phyloP scores from a whole-genome alignment of 2,797 vertebrate genomes.

The Taenioides sp. region DNA sequence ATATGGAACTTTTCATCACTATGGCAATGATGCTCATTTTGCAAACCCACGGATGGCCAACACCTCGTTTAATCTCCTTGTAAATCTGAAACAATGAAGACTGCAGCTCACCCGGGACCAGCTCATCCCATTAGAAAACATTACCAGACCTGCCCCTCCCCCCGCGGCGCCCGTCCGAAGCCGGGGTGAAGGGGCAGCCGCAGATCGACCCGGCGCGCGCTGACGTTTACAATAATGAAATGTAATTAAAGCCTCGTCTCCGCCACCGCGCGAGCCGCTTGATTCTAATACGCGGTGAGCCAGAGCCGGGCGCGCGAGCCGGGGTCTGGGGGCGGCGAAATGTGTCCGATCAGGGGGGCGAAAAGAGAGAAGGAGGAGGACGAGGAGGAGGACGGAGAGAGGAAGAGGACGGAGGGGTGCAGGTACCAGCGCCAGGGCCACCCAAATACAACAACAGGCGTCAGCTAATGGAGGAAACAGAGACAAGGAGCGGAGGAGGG shows the following conservation, averaged over 20 bases:
- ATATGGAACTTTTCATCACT: too few species aligned
- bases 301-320: slow-evolving; percentile 49
- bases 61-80: too few species aligned
- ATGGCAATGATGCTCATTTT: too few species aligned
- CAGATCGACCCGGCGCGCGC: slow-evolving; percentile 59
- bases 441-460: slow-evolving; percentile 65
- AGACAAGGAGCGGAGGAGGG: not conserved
- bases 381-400: too few species aligned
- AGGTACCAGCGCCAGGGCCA: slow-evolving; percentile 72
- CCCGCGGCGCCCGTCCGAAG: slow-evolving; percentile 64
- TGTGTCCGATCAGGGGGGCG: slow-evolving; percentile 59
- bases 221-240: slow-evolving; percentile 86
- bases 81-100: not conserved
- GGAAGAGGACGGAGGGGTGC: slow-evolving; percentile 35
- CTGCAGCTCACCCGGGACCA: not conserved
- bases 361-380: not conserved
- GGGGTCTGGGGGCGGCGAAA: slow-evolving; percentile 67
- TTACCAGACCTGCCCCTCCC: slow-evolving; percentile 54
- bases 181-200: slow-evolving; percentile 61
- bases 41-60: too few species aligned
- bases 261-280: slow-evolving; percentile 57
- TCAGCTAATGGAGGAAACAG: slow-evolving; percentile 56
- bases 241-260: slow-evolving; percentile 80
- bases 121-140: slow-evolving; percentile 68
- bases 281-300: slow-evolving; percentile 80